These are phyloP conservation scores for Dasypus novemcinctus DNA, from an alignment of 2,113 vertebrate genomes.

Conservation along the genomic window DNA sequence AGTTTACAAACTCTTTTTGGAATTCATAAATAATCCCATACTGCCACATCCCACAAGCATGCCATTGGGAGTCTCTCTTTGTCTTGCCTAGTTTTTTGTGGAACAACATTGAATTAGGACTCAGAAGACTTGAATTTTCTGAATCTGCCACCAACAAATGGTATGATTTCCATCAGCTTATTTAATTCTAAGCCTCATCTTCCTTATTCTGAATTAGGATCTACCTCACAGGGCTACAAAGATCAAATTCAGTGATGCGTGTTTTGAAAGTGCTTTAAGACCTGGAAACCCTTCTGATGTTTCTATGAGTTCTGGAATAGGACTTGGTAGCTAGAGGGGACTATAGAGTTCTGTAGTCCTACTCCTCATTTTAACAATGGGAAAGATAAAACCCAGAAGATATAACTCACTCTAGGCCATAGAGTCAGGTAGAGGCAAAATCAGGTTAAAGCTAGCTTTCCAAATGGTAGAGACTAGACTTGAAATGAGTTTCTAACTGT, in stretches of 20 bases:
- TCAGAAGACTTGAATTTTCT: neutral
- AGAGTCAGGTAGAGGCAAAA: neutral
- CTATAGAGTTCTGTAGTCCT: neutral
- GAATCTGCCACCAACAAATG: neutral
- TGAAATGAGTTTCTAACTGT: conserved; percentile 7
- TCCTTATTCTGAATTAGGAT: neutral
- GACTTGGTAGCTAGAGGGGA: neutral
- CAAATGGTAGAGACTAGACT: neutral
- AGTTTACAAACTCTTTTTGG: too few species aligned
- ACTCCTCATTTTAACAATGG: neutral
- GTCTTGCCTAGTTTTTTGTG: neutral
- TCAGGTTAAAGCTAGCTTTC: neutral
- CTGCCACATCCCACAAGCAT: neutral
- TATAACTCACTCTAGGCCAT: neutral
- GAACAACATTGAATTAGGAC: neutral
- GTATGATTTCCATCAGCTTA: neutral
- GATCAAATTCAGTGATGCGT: neutral
- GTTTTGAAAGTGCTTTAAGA: neutral
- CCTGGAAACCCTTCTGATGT: neutral
- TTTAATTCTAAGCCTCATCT: neutral
- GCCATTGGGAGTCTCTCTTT: neutral
- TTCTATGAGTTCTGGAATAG: neutral
- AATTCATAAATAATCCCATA: too few species aligned
- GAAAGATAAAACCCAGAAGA: neutral
- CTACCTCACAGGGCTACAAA: neutral